These are phyloP conservation scores for Luehdorfia chinensis DNA, from an alignment of 1,140 invertebrate species.

Conservation along the genomic window DNA sequence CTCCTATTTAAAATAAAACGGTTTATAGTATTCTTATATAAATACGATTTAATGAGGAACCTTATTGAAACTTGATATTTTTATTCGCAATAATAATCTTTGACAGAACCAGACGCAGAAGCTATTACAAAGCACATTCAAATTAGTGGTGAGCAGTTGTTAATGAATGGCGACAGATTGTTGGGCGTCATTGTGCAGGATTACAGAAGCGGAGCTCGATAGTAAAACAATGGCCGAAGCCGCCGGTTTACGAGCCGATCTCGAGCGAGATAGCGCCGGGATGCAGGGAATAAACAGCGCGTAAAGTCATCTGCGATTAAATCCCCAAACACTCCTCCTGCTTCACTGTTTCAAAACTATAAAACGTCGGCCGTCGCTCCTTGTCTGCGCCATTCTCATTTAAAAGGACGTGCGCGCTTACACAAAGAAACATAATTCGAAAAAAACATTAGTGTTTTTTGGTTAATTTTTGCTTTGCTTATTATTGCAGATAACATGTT, in stretches of 20 bases:
- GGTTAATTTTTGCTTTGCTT: neutral
- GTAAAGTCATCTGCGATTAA: conserved; percentile 38
- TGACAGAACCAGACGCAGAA: too few species aligned
- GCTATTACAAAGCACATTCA: conserved; percentile 24
- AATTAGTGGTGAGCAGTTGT: conserved; percentile 34
- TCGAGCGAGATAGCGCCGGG: conserved; percentile 35
- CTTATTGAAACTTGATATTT: too few species aligned
- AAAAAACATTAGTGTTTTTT: neutral
- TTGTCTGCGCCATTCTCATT: conserved; percentile 6
- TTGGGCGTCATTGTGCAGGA: conserved; percentile 37
- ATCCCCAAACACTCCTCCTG: conserved; percentile 22
- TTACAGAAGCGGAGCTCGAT: conserved; percentile 40
- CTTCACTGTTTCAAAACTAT: conserved; percentile 1
- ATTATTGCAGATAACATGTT: too few species aligned
- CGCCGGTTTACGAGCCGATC: conserved; percentile 48
- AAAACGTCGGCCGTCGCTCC: neutral
- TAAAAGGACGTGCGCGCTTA: neutral
- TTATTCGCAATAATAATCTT: too few species aligned
- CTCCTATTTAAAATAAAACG: too few species aligned
- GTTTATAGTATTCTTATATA: too few species aligned
- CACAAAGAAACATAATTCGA: neutral
- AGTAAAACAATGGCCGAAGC: conserved; percentile 47
- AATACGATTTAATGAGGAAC: too few species aligned
- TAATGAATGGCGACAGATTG: conserved; percentile 46
- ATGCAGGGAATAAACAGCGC: conserved; percentile 45